phyloP scores from a whole-genome alignment of 2,888 invertebrate genomes.

The Ochlodes sylvanus region DNA sequence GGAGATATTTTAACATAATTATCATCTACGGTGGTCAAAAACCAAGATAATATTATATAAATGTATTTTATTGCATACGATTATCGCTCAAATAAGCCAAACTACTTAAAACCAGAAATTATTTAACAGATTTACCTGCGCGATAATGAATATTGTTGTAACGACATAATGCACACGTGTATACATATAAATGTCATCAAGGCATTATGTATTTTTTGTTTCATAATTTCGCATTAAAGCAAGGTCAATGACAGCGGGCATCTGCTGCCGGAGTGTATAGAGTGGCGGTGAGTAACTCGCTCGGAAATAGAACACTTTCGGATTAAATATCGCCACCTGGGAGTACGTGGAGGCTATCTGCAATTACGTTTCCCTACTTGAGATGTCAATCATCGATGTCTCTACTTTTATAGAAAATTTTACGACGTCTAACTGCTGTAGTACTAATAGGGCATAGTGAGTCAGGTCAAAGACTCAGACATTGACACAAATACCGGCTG shows the following conservation, averaged over 20 bases:
- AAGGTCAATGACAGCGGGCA: slow-evolving; percentile 81
- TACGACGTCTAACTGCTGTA: slow-evolving; percentile 27
- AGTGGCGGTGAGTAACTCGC: slow-evolving; percentile 73
- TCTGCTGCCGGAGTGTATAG: slow-evolving; percentile 75
- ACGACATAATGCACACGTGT: slow-evolving; percentile 6
- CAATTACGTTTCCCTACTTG: slow-evolving; percentile 47
- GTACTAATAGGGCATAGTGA: slow-evolving; percentile 28
- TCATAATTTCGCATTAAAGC: slow-evolving; percentile 58
- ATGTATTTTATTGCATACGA: slow-evolving; percentile 5
- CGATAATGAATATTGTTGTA: slow-evolving; percentile 7
- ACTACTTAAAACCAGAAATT: neutral
- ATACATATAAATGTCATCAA: slow-evolving; percentile 45
- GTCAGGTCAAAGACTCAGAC: slow-evolving; percentile 27
- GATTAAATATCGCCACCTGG: slow-evolving; percentile 66
- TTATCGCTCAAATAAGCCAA: slow-evolving; percentile 10
- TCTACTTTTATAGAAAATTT: slow-evolving; percentile 38
- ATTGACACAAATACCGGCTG: slow-evolving; percentile 24
- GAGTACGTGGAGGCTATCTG: slow-evolving; percentile 51
- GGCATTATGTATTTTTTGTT: slow-evolving; percentile 55
- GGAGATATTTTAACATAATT: neutral
- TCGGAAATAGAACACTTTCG: slow-evolving; percentile 76
- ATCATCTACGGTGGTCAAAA: slow-evolving; percentile 3
- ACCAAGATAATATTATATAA: neutral
- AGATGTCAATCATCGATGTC: slow-evolving; percentile 41
- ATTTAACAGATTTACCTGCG: neutral